Percentiles rank a stretch among this genome's conserved stretches.
phyloP scores from a whole-genome alignment of 1,140 invertebrate species.

The Philotrypesis tridentata region DNA sequence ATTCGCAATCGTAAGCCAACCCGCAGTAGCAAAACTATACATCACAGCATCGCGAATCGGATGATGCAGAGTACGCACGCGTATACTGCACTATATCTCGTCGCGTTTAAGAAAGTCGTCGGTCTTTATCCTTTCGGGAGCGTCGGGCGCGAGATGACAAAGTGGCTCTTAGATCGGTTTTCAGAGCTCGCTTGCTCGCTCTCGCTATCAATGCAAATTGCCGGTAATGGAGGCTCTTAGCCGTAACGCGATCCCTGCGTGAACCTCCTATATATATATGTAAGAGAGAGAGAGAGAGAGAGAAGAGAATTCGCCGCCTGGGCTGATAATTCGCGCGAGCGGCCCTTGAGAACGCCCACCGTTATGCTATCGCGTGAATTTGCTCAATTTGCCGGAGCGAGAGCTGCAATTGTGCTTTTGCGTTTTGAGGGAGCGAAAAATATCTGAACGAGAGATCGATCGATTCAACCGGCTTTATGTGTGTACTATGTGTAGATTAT shows the following conservation, averaged over 20 bases:
- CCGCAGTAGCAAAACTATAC: no score
- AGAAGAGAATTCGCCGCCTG: constrained; percentile 53
- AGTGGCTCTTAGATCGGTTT: constrained; percentile 68
- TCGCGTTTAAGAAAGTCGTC: constrained; percentile 27
- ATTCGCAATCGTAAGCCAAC: no score
- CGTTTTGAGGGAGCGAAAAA: neutral
- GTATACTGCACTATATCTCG: no score
- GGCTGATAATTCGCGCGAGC: constrained; percentile 54
- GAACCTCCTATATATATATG: no score
- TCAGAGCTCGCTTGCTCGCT: constrained; percentile 59
- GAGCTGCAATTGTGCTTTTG: constrained; percentile 26
- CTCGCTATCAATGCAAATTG: constrained; percentile 73
- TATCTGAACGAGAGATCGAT: neutral
- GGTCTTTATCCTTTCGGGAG: constrained; percentile 16
- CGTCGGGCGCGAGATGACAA: constrained; percentile 55
- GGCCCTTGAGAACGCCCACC: neutral
- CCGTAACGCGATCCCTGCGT: constrained; percentile 66
- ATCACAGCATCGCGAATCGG: no score
- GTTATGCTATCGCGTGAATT: constrained; percentile 42
- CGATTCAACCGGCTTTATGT: neutral
- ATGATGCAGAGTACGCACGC: no score
- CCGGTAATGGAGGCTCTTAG: constrained; percentile 72
- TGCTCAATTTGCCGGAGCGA: constrained; percentile 6
- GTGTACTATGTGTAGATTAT: no score
- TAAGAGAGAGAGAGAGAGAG: no score